A percentile compares a stretch with the other conserved stretches of the same genome.
phyloP scores from a whole-genome alignment of 2,888 invertebrate species.

The Archaeoteleia sp. region DNA sequence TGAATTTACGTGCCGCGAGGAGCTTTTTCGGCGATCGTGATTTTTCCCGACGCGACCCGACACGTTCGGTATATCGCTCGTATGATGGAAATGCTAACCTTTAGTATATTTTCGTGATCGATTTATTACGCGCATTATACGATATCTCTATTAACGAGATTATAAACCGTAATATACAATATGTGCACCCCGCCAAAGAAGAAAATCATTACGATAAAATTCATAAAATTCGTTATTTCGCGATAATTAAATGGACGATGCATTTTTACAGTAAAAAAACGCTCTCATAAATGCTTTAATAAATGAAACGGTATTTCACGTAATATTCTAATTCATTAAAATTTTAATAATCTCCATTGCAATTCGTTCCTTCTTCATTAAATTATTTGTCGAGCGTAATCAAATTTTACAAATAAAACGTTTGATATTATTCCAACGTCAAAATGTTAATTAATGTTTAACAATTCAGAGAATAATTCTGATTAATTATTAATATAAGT shows the following conservation, averaged over 20 bases:
- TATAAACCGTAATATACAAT: conserved; percentile 34
- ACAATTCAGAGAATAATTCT: too few species aligned
- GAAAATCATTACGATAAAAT: conserved; percentile 40
- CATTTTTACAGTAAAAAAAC: not conserved
- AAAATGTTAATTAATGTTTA: too few species aligned
- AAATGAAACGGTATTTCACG: too few species aligned
- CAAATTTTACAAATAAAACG: too few species aligned
- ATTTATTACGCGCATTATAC: conserved; percentile 39
- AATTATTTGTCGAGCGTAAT: too few species aligned
- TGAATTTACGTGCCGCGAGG: conserved; percentile 53
- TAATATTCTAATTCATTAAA: too few species aligned
- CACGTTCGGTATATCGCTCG: not conserved
- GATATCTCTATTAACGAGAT: conserved; percentile 44
- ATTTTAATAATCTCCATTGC: too few species aligned
- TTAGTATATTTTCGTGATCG: conserved; percentile 33
- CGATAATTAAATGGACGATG: not conserved
- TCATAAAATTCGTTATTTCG: conserved; percentile 11
- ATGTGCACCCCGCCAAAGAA: conserved; percentile 20
- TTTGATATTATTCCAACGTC: too few species aligned
- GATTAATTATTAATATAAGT: too few species aligned
- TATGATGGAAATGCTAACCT: conserved; percentile 23
- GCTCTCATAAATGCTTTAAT: too few species aligned
- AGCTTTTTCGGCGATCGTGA: conserved; percentile 50
- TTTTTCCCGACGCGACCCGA: conserved; percentile 45
- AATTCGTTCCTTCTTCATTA: too few species aligned